Conservation (phyloP, 2,113 vertebrate genomes). For the Stomatorhinus ivindoensis region DNA sequence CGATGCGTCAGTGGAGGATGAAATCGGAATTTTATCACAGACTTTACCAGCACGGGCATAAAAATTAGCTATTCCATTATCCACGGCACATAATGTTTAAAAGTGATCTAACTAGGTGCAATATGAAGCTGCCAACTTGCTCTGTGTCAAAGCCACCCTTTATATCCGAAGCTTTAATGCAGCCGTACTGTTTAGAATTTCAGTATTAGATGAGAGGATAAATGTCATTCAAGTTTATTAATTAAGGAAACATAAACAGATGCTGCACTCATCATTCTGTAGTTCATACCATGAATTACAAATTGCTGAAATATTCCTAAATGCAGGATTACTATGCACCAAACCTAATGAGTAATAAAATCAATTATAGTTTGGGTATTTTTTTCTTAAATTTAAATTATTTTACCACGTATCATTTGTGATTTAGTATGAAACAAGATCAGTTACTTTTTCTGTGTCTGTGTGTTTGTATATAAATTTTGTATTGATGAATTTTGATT, state of each 20-base stretch:
- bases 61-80: neutral
- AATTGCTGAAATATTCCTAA: neutral
- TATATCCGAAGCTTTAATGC: neutral
- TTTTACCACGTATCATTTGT: neutral
- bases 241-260: neutral
- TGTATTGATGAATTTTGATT: neutral
- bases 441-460: no score
- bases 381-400: neutral
- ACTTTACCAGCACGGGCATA: neutral
- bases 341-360: neutral
- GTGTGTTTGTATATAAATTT: no score
- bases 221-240: neutral
- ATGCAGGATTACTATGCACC: neutral
- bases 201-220: neutral
- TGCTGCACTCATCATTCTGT: neutral
- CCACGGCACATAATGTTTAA: neutral
- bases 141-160: neutral
- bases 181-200: neutral
- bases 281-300: neutral
- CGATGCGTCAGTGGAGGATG: neutral
- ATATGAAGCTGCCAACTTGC: neutral
- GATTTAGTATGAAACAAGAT: neutral
- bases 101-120: neutral
- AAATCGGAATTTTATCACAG: conserved; percentile 1
- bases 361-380: neutral